Conservation (phyloP, 2,113 vertebrate species). For the Rhipidura dahli region DNA sequence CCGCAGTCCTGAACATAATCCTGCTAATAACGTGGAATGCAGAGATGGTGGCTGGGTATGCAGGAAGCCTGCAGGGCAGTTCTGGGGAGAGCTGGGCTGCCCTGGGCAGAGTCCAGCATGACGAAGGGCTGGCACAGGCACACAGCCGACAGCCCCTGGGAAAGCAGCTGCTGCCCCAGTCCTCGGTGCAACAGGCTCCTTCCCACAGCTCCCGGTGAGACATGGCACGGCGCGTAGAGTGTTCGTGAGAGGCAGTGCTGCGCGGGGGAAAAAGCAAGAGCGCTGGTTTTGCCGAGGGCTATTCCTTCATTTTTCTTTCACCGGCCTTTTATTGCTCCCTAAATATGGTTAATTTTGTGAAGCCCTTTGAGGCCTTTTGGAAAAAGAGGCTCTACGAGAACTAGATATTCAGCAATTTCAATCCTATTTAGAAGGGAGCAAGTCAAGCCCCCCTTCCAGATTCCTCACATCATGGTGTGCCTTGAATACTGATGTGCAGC, state of each 20-base stretch:
- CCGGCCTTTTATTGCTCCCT: not conserved
- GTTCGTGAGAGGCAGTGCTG: not conserved
- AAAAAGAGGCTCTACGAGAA: not conserved
- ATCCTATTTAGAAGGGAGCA: not conserved
- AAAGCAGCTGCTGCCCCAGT: not conserved
- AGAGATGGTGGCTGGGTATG: not conserved
- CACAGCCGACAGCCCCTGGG: not conserved
- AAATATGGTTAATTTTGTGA: not conserved
- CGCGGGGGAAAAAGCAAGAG: not conserved
- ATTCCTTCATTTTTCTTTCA: not conserved
- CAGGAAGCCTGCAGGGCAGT: not conserved
- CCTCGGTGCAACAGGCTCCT: not conserved
- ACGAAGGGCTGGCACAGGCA: not conserved
- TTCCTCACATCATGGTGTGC: not conserved
- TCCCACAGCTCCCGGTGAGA: not conserved
- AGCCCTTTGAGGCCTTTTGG: not conserved
- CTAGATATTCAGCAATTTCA: not conserved
- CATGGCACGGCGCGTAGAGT: accelerated
- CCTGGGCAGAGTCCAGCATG: not conserved
- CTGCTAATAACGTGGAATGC: accelerated
- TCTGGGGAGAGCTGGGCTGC: not conserved
- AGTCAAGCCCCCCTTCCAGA: not conserved
- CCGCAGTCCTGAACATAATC: not conserved
- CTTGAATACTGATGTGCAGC: slow-evolving; percentile 23
- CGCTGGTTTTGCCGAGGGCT: not conserved